Conservation (phyloP, 2,113 vertebrate genomes). For the Spea multiplicata region DNA sequence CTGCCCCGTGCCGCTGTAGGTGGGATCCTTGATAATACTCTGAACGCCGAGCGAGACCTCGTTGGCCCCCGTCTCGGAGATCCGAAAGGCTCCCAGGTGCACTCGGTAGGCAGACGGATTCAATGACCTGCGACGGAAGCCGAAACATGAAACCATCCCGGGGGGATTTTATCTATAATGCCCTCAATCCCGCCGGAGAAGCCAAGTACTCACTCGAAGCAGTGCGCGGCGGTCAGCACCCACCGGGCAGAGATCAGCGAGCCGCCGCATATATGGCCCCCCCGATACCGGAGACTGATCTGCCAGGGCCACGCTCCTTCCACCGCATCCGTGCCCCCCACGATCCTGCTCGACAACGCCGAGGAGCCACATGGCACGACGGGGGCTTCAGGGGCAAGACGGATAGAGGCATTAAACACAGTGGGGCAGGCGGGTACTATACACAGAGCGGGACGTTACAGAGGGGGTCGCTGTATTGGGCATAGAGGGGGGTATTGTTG, state of each 20-base stretch:
- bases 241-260: constrained; percentile 4
- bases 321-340: not conserved
- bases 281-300: not conserved
- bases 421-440: no score
- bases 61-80: constrained; percentile 64
- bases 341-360: not conserved
- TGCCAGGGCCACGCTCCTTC: constrained; percentile 19
- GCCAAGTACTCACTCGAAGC: constrained; percentile 2
- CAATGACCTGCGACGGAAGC: not conserved
- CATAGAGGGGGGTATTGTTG: no score
- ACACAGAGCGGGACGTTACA: no score
- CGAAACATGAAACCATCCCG: not conserved
- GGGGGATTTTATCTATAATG: not conserved
- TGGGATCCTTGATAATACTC: constrained; percentile 78
- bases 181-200: not conserved
- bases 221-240: constrained; percentile 9
- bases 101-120: constrained; percentile 47
- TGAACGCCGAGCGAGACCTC: constrained; percentile 78
- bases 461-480: no score
- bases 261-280: constrained; percentile 2
- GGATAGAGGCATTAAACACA: no score
- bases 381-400: no score
- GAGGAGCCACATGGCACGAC: not conserved
- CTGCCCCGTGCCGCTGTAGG: constrained; percentile 77
- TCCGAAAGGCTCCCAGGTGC: constrained; percentile 78